Conservation (phyloP, 2,113 vertebrate species). For the cat (Felis catus) region DNA sequence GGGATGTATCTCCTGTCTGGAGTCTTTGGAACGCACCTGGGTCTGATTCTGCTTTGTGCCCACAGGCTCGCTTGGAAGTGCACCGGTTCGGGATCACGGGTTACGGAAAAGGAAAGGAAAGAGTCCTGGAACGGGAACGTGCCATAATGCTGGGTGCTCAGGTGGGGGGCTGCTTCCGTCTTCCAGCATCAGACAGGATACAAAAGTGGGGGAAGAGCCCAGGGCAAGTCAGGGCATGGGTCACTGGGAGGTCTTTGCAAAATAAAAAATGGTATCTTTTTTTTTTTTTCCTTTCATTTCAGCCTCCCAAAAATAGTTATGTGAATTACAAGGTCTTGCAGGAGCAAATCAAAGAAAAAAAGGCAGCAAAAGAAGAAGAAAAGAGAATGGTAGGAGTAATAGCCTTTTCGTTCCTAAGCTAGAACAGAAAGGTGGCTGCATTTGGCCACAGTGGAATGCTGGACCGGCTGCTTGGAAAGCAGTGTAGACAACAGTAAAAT, state of each 20-base stretch:
- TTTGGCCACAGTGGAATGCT: neutral
- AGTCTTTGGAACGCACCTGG: rapidly evolving
- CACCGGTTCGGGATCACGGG: slow-evolving; percentile 96
- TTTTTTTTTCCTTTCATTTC: slow-evolving; percentile 43
- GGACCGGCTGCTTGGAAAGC: neutral
- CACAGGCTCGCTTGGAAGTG: slow-evolving; percentile 95
- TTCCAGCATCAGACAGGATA: rapidly evolving
- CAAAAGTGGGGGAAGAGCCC: too few relatives aligned
- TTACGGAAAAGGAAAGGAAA: slow-evolving; percentile 93
- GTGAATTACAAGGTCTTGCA: slow-evolving; percentile 94
- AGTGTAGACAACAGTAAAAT: too few relatives aligned
- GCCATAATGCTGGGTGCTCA: slow-evolving; percentile 96
- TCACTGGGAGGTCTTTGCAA: neutral
- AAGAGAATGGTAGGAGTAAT: slow-evolving; percentile 84
- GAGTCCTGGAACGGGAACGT: slow-evolving; percentile 92
- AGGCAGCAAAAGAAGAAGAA: slow-evolving; percentile 83
- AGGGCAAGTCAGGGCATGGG: neutral
- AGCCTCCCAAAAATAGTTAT: slow-evolving; percentile 92
- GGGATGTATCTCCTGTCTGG: neutral
- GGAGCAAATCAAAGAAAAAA: slow-evolving; percentile 90
- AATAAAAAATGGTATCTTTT: neutral
- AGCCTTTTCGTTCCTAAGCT: neutral
- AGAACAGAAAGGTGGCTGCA: neutral
- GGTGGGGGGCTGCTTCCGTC: slow-evolving; percentile 79
- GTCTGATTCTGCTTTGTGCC: neutral